Base-by-base conservation (phyloP, 2,113 vertebrate species). In the Cercopithecus mona region DNA sequence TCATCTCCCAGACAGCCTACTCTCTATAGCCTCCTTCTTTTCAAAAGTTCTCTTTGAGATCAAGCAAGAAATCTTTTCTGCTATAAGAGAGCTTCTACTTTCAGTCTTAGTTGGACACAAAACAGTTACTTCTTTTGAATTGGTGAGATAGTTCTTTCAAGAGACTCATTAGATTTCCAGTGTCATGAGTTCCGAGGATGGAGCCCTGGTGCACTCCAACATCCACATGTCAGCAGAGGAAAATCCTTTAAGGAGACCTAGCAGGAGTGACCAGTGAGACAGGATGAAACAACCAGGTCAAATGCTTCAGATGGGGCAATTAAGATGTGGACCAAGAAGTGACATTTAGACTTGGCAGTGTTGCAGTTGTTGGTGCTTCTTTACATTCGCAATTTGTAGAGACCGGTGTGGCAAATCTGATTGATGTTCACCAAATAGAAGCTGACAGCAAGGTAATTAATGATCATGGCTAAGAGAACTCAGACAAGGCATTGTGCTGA, bases 231-330 rank as follows among this genome's bases (percentile, higher is more conserved):
- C 27, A 45, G 38, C 85, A 85, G 40, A 90, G 12, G 18, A 43
- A 10, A 6, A 64, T 57, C 55, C 27, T 12, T 18, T 61, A 18
- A 25, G 11, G 2, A 66, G n/a, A 43, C 1, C 8, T 57, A 45
- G 25, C 70, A 45, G 11, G 5, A 88, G 13, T 76, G 55, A 64
- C 17, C 30, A 23, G 6, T 9, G 25, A 55, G 30, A 61, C 0
- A 25, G 35, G 59, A 78, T 38, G 57, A 30, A 18, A 76, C 5
- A 55, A 2, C 4, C 0, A 0, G 38, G 32, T 16, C n/a, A 17
- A 11, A 10, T n/a, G 57, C 14, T 35, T n/a, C 12, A 27, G 23
- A 16, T 5, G 5, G 10, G 25, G 13, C 12, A 12, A 4, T 27
- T 12, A 32, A 68, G 22, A 57, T 16, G 8, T n/a, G 3, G 6